Conservation (phyloP, 2,113 vertebrate species). For the Odocoileus virginianus region DNA sequence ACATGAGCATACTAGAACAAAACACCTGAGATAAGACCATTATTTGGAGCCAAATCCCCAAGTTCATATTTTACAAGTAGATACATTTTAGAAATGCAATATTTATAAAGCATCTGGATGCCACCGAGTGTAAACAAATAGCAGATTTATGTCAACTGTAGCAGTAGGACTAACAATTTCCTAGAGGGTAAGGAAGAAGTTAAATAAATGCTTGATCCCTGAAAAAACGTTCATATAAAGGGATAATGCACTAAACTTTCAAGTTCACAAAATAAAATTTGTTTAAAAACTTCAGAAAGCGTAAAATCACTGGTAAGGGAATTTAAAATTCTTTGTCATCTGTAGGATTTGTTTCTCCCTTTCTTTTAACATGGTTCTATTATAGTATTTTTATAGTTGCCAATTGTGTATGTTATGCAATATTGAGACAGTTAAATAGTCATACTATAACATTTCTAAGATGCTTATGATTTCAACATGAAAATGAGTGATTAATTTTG, state of each 20-base stretch:
- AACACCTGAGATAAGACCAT: conserved; percentile 70
- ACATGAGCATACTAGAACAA: conserved; percentile 42
- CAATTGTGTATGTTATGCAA: neutral
- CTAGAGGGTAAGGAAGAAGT: conserved; percentile 19
- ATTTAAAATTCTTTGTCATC: neutral
- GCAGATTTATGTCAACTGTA: conserved; percentile 53
- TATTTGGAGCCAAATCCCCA: conserved; percentile 44
- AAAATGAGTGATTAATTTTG: conserved; percentile 27
- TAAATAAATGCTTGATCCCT: conserved; percentile 35
- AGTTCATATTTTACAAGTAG: conserved; percentile 55
- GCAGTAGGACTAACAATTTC: conserved; percentile 40
- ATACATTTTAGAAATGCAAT: conserved; percentile 55
- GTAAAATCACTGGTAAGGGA: neutral
- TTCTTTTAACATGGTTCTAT: neutral
- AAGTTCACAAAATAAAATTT: conserved; percentile 9
- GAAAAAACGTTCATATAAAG: neutral
- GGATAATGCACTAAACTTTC: conserved; percentile 9
- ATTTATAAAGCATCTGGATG: conserved; percentile 52
- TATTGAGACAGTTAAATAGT: neutral
- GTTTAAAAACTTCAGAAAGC: conserved; percentile 17
- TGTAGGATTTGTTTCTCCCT: neutral
- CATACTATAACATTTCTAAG: conserved; percentile 2
- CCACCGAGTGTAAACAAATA: conserved; percentile 54
- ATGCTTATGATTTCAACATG: neutral
- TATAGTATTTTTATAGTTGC: neutral